Conservation (phyloP, 1,140 invertebrate species). For the Bombus pascuorum region DNA sequence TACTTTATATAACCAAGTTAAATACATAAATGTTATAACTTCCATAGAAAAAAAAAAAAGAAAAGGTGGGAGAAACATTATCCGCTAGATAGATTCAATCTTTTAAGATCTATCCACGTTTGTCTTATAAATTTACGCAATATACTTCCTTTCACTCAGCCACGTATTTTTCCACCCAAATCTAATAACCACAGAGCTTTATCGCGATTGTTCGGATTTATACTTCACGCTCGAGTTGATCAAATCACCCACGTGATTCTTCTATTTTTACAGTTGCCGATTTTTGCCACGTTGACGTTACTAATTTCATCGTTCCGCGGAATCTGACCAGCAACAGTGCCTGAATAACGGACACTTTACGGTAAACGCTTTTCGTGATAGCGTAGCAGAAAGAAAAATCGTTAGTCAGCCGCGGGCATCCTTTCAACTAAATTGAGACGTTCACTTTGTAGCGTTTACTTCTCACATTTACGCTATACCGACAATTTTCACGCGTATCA, state of each 20-base stretch:
- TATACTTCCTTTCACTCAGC: background rate
- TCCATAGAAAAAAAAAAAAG: too few species aligned
- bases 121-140: background rate
- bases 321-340: background rate
- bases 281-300: background rate
- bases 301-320: background rate
- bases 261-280: background rate
- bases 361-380: constrained; percentile 31
- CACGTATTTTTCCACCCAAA: background rate
- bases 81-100: too few species aligned
- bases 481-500: constrained; percentile 30
- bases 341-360: constrained; percentile 29
- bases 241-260: background rate
- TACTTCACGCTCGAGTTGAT: constrained; percentile 17
- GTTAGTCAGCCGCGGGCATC: background rate
- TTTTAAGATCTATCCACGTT: background rate
- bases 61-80: background rate
- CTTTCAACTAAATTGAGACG: constrained; percentile 46
- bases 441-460: constrained; percentile 19
- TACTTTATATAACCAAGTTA: too few species aligned
- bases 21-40: too few species aligned
- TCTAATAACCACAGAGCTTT: background rate
- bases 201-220: background rate
- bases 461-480: constrained; percentile 16
- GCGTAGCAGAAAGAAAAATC: background rate